Base-by-base conservation (phyloP, 1,140 invertebrate genomes). In the Drosophila kepulauana region DNA sequence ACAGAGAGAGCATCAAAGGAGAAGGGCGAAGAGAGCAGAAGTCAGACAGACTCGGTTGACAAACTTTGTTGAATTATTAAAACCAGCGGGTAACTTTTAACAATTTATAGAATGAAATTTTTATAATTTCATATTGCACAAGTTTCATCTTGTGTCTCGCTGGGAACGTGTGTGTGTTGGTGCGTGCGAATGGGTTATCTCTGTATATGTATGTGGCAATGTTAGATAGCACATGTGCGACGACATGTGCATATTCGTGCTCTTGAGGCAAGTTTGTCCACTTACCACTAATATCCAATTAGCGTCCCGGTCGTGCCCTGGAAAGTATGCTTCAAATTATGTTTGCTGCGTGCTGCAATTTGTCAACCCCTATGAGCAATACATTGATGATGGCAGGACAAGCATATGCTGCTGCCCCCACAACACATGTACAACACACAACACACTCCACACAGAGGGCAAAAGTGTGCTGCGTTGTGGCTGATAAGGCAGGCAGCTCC, bases 271-370 rank as follows among this genome's bases (percentile, higher is more conserved):
- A 69, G 38, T 56, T 61, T 63, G 35, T 63, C 71, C 82, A 87
- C 76, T 82, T 73, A 63, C 76, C 74, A 80, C 84, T 84, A 88
- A 84, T 84, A 87, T 75, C 84, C 84, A 87, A 87, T 87, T 87
- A 87, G 84, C 75, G 80, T 84, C 66, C 33, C 62, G 66, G 33
- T 66, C 73, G 62, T 72, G 85, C 75, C 66, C 80, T 49, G 66
- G 41, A 80, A 84, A 84, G 84, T 72, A 72, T 88, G 80, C 80
- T 87, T 80, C 84, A 87, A 82, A 87, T 58, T 66, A 52, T 45
- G 62, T 72, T 64, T 73, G 63, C 30, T 67, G 52, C 77, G 63
- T 77, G 63, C 54, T 71, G 81, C 81, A 85, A 86, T 86, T 86
- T 87, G 81, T 84, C 81, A 84, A 85, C 81, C 82, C 82, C 59